A percentile compares a stretch with the other conserved stretches of the same genome.
Conservation (phyloP, 2,888 invertebrate genomes). For the Dicranocentrus wangi region DNA sequence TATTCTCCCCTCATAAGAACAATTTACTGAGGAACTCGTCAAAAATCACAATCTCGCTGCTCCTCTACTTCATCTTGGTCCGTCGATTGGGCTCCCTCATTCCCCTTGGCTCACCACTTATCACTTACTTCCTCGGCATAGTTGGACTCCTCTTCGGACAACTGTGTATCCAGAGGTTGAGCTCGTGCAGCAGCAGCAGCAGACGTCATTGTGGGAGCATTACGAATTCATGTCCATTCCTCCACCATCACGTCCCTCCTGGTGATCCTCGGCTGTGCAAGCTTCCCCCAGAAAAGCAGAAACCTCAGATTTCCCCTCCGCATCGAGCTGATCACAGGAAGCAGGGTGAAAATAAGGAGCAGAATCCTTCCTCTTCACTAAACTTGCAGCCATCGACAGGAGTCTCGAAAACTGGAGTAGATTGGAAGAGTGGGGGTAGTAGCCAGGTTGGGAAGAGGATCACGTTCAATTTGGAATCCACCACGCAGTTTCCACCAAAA, state of each 20-base stretch:
- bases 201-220: neutral
- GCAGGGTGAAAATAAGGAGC: neutral
- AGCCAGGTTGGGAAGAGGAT: neutral
- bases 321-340: neutral
- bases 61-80: conserved; percentile 57
- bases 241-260: neutral
- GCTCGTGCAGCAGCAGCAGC: neutral
- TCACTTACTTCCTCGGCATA: conserved; percentile 61
- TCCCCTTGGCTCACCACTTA: neutral
- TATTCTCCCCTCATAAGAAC: conserved; percentile 25
- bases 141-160: conserved; percentile 62
- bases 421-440: no score
- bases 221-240: neutral
- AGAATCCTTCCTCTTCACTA: no score
- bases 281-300: neutral
- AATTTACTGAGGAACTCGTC: conserved; percentile 49
- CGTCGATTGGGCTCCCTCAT: conserved; percentile 48
- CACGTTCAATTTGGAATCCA: conserved; percentile 8
- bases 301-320: neutral
- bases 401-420: no score
- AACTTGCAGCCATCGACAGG: no score
- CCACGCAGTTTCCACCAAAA: neutral
- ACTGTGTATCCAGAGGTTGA: conserved; percentile 46
- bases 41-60: conserved; percentile 54
- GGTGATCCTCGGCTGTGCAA: neutral